These are phyloP conservation scores for Pelobates cultripes DNA, from an alignment of 2,797 vertebrate species.

Conservation along the genomic window DNA sequence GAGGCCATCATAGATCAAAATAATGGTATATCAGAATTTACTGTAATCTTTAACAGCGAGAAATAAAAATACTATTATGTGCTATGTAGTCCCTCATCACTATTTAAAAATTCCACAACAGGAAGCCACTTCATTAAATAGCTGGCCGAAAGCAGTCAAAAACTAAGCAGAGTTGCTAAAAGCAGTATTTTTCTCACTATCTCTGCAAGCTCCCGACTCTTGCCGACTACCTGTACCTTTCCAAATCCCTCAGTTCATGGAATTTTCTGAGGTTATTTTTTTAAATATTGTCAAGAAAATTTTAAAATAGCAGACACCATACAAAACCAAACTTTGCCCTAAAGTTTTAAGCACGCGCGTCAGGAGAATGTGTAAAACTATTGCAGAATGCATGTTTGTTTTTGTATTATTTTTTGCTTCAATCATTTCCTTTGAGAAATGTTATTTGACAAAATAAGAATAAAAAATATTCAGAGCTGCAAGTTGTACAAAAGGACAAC, in stretches of 20 bases:
- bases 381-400: too few relatives aligned
- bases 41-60: background rate
- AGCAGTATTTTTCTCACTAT: conserved; percentile 28
- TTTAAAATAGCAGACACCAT: background rate
- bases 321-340: conserved; percentile 21
- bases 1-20: background rate
- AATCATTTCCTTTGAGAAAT: background rate
- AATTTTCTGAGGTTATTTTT: conserved; percentile 12
- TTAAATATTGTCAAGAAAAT: conserved; percentile 14
- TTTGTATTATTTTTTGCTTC: background rate
- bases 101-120: conserved; percentile 25
- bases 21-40: conserved; percentile 21
- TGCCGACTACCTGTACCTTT: conserved; percentile 14
- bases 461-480: too few relatives aligned
- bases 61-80: background rate
- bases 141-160: conserved; percentile 33
- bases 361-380: too few relatives aligned
- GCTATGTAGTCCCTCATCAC: conserved; percentile 27
- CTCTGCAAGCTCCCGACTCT: conserved; percentile 24
- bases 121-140: conserved; percentile 48
- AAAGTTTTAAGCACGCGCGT: background rate
- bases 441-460: background rate
- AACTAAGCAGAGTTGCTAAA: conserved; percentile 30
- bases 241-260: background rate
- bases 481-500: too few relatives aligned